Conservation (phyloP, 2,888 invertebrate genomes). For the Diadromus collaris region DNA sequence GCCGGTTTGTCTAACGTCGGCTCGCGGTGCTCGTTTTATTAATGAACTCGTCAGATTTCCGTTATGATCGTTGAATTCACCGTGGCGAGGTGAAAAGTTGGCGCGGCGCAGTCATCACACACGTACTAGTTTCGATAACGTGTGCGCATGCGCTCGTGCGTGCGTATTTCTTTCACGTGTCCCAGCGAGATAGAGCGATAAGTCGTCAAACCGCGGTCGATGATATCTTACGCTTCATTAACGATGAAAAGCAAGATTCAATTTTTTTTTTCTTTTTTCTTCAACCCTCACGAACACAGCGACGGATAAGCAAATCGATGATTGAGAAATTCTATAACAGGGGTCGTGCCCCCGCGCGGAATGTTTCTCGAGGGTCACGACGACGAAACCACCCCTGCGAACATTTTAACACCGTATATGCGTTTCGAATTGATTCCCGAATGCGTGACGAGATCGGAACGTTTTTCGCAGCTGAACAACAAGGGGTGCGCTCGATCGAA, state of each 20-base stretch:
- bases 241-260: neutral
- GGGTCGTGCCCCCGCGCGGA: constrained; percentile 28
- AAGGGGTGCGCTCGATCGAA: constrained; percentile 6
- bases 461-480: constrained; percentile 32
- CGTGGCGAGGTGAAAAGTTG: constrained; percentile 32
- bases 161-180: neutral
- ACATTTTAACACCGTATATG: constrained; percentile 26
- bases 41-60: constrained; percentile 73
- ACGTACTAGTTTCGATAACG: neutral
- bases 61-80: constrained; percentile 45
- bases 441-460: constrained; percentile 49
- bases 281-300: neutral
- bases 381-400: constrained; percentile 14
- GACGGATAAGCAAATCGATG: constrained; percentile 49
- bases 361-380: neutral
- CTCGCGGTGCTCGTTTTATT: constrained; percentile 65
- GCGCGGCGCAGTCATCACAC: neutral
- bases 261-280: neutral
- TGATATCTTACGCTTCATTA: constrained; percentile 42
- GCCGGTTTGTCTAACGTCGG: constrained; percentile 31
- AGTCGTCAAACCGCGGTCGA: constrained; percentile 53
- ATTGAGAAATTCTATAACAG: constrained; percentile 41
- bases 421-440: constrained; percentile 54
- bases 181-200: constrained; percentile 52
- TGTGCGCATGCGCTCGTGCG: neutral